Conservation (phyloP, 2,113 vertebrate species). For the Lepus europaeus region DNA sequence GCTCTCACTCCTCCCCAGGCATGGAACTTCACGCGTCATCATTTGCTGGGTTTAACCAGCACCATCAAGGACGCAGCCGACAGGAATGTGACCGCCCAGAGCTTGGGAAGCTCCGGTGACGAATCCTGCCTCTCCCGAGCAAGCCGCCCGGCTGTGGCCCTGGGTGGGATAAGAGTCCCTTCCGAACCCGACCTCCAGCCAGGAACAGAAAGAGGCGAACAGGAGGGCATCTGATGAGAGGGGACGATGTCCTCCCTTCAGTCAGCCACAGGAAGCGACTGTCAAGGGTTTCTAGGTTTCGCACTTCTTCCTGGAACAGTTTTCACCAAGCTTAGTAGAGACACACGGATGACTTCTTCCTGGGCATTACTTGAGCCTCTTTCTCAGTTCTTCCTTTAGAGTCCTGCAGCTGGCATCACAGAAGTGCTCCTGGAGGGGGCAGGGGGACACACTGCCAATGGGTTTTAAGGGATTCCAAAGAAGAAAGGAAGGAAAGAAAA, state of each 20-base stretch:
- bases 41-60: slow-evolving; percentile 62
- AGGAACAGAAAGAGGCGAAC: not conserved
- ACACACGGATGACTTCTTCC: slow-evolving; percentile 70
- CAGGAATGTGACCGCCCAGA: slow-evolving; percentile 47
- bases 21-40: slow-evolving; percentile 65
- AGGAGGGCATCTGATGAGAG: not conserved
- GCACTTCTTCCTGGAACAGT: slow-evolving; percentile 36
- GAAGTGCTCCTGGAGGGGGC: slow-evolving; percentile 74
- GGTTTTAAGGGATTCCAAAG: slow-evolving; percentile 77
- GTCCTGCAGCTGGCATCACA: slow-evolving; percentile 65
- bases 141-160: slow-evolving; percentile 27
- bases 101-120: not conserved
- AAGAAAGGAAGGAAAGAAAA: slow-evolving; percentile 34
- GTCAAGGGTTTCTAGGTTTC: slow-evolving; percentile 23
- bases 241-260: not conserved
- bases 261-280: not conserved
- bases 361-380: slow-evolving; percentile 70
- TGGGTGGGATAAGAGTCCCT: not conserved
- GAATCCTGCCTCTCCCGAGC: not conserved
- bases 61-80: slow-evolving; percentile 60
- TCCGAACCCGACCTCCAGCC: not conserved
- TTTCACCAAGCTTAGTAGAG: slow-evolving; percentile 48
- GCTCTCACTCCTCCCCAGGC: slow-evolving; percentile 58
- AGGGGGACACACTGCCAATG: slow-evolving; percentile 45
- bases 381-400: slow-evolving; percentile 76